Evolutionary conservation across 2,797 vertebrate genomes (phyloP).

Genomic region (Florisuga fusca): DNA sequence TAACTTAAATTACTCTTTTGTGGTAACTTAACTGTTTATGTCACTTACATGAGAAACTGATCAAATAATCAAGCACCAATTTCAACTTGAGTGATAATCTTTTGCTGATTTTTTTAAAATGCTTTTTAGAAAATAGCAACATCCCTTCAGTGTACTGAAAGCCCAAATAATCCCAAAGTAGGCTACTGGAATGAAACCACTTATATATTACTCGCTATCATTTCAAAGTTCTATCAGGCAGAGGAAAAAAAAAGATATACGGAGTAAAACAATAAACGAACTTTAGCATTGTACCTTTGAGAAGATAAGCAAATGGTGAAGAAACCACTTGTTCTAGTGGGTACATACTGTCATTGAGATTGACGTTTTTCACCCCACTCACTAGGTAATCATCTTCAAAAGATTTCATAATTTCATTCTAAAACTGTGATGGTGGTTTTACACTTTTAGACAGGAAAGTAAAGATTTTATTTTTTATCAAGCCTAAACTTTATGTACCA

Average conservation of each 20-base stretch:
- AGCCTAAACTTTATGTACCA: not conserved
- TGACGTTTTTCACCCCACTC: slow-evolving; percentile 20
- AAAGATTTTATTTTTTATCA: not conserved
- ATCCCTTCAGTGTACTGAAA: not conserved
- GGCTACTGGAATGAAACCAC: not conserved
- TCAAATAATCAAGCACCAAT: slow-evolving; percentile 22
- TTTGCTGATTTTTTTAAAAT: too few relatives aligned
- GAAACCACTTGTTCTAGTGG: not conserved
- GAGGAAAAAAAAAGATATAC: not conserved
- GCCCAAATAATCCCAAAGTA: not conserved
- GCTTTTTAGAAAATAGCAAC: not conserved
- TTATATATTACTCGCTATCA: not conserved
- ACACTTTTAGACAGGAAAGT: not conserved
- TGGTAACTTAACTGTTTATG: slow-evolving; percentile 17
- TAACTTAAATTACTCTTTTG: slow-evolving; percentile 45
- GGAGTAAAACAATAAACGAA: not conserved
- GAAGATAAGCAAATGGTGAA: not conserved
- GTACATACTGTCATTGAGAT: not conserved
- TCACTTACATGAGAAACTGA: slow-evolving; percentile 24
- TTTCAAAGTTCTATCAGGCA: not conserved
- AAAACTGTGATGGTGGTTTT: not conserved
- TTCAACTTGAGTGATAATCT: slow-evolving; percentile 2
- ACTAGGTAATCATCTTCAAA: not conserved
- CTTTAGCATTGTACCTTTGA: not conserved
- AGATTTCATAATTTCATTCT: slow-evolving; percentile 19